Base-by-base conservation (phyloP, 2,113 vertebrate species). In the Larimichthys polyactis region DNA sequence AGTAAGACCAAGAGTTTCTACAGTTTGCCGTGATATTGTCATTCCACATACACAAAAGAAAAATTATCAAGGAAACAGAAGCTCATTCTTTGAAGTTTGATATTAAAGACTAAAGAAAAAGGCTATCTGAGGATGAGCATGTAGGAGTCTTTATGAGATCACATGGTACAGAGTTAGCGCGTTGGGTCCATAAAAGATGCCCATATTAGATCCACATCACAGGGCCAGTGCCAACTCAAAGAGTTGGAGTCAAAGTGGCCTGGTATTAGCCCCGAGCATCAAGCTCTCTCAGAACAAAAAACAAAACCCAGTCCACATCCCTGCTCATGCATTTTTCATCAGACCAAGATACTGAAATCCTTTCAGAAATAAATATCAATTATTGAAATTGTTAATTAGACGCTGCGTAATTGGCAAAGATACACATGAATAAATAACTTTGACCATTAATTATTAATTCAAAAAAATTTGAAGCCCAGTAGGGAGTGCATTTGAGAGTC, bases 341-440 rank as follows among this genome's bases (percentile, higher is more conserved):
- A 91, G 81, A 87, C 83, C 86, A 78, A 90, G 90, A 94, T 92
- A 93, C 87, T 55, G 69, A 92, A 92, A 84, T 81, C 70, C 94
- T 95, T 93, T 94, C 90, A 93, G 93, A 95, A 95, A 95, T 94
- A 93, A 95, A 95, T 95, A 96, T 96, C 94, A 95, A 95, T 96
- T 95, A 95, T 96, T 96, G 94, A 96, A 95, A 94, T 87, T 92
- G 91, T 95, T 95, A 95, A 95, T 95, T 95, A 96, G 92, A 91
- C 70, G n/a, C 78, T 78, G 86, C 82, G 78, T 93, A 95, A 95
- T 94, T 94, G 92, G 92, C 79, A 59, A 93, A 93, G 94, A 95
- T 92, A 89, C 81, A 91, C 91, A 94, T 95, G 91, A 95, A 96
- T 95, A 95, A 94, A 93, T 94, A 92, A 94, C 88, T 85, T 78